A percentile compares a stretch with the other conserved stretches of the same genome.
Evolutionary conservation across 2,113 vertebrate species (phyloP).

Genomic region (Elachura formosa): DNA sequence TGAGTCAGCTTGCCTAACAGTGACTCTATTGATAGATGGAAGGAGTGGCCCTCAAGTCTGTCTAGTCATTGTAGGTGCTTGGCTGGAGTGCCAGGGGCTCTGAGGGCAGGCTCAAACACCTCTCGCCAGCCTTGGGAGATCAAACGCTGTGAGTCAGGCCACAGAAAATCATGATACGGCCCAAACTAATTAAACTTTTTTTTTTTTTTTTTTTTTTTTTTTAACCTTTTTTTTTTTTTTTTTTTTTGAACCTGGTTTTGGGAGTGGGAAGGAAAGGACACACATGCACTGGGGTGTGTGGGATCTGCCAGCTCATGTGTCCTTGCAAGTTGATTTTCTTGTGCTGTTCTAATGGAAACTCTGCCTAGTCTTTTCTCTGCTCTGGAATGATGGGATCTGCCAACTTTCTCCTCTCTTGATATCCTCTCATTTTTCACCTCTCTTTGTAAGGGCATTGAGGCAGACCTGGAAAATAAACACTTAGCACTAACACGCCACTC

Average conservation of each 20-base stretch:
- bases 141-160: constrained; percentile 38
- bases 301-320: background rate
- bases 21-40: constrained; percentile 53
- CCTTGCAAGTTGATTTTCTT: background rate
- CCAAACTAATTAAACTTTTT: background rate
- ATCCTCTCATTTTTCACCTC: background rate
- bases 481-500: background rate
- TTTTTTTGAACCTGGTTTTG: background rate
- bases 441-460: background rate
- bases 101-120: constrained; percentile 35
- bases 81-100: constrained; percentile 21
- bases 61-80: constrained; percentile 58
- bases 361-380: background rate
- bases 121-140: constrained; percentile 17
- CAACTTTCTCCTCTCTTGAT: background rate
- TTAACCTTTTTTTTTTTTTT: background rate
- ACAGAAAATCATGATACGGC: constrained; percentile 22
- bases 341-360: background rate
- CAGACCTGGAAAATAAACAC: background rate
- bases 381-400: background rate
- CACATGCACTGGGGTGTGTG: accelerated
- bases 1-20: constrained; percentile 55
- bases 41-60: constrained; percentile 42
- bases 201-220: background rate
- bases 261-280: background rate